These are phyloP conservation scores for Cephus spinipes DNA, from an alignment of 2,888 invertebrate species.

Conservation along the genomic window DNA sequence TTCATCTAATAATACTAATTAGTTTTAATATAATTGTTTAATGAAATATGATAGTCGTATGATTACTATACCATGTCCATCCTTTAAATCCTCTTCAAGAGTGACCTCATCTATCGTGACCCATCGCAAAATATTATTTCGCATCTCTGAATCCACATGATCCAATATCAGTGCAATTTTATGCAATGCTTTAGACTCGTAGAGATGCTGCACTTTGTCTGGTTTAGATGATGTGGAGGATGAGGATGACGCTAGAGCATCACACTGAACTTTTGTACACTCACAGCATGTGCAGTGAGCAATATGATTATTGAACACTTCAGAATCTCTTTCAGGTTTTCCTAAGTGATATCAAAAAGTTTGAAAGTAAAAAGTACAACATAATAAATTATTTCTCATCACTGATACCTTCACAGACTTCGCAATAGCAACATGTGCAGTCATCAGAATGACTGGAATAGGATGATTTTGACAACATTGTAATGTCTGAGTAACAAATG, in stretches of 20 bases:
- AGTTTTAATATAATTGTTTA: neutral
- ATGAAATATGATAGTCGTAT: neutral
- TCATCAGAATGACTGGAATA: neutral
- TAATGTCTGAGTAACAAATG: constrained; percentile 16
- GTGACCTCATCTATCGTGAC: constrained; percentile 27
- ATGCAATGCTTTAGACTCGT: constrained; percentile 8
- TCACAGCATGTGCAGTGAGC: constrained; percentile 14
- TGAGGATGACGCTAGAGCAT: constrained; percentile 3
- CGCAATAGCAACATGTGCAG: constrained; percentile 18
- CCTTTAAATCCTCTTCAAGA: constrained; percentile 27
- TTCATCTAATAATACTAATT: neutral
- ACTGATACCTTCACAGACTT: constrained; percentile 11
- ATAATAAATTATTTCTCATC: neutral
- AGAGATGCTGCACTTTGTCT: constrained; percentile 7
- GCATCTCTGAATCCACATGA: constrained; percentile 19
- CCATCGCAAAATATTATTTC: constrained; percentile 28
- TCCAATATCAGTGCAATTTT: constrained; percentile 30
- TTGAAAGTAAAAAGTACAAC: neutral
- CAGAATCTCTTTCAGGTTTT: neutral
- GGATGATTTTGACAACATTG: constrained; percentile 1
- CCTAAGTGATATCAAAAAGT: neutral
- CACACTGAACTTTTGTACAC: constrained; percentile 4
- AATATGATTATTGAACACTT: neutral
- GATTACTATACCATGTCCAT: neutral
- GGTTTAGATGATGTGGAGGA: constrained; percentile 10